A percentile compares a stretch with the other conserved stretches of the same genome.
Conservation (phyloP, 2,888 invertebrate genomes). For the Pyrgus malvae region DNA sequence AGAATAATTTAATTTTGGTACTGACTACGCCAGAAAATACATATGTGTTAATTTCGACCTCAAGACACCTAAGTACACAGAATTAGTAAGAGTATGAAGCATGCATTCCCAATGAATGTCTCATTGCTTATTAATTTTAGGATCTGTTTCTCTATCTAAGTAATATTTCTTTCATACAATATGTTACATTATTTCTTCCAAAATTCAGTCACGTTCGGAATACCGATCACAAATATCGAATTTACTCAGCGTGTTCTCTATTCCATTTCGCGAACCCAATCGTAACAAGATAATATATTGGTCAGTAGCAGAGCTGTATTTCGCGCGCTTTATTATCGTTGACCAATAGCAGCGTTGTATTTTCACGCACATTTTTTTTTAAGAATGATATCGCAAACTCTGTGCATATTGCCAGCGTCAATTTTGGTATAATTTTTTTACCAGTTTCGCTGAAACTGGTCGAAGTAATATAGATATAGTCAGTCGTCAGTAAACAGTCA, state of each 20-base stretch:
- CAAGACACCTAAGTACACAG: too few relatives aligned
- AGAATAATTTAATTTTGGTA: too few relatives aligned
- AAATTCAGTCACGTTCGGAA: conserved; percentile 4
- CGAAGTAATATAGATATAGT: too few relatives aligned
- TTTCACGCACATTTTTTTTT: neutral
- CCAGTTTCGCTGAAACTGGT: too few relatives aligned
- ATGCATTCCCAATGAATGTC: too few relatives aligned
- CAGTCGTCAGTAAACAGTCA: too few relatives aligned
- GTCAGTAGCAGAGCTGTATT: conserved; percentile 2
- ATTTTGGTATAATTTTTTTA: too few relatives aligned
- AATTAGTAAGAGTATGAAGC: too few relatives aligned
- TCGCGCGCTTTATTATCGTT: conserved; percentile 1
- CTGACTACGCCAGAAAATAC: too few relatives aligned
- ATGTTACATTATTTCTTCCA: neutral
- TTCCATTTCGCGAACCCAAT: neutral
- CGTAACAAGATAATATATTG: conserved; percentile 2
- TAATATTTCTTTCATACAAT: neutral
- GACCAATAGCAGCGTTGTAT: conserved; percentile 4
- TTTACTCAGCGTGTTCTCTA: conserved; percentile 1
- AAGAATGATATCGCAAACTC: neutral
- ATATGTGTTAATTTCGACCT: too few relatives aligned
- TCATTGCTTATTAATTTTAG: too few relatives aligned
- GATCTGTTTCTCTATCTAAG: neutral
- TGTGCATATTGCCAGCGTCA: too few relatives aligned
- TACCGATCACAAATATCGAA: conserved; percentile 2